Evolutionary conservation across 92 coral and sea anemone species (phyloP).

Genomic region (Muricea muricata): DNA sequence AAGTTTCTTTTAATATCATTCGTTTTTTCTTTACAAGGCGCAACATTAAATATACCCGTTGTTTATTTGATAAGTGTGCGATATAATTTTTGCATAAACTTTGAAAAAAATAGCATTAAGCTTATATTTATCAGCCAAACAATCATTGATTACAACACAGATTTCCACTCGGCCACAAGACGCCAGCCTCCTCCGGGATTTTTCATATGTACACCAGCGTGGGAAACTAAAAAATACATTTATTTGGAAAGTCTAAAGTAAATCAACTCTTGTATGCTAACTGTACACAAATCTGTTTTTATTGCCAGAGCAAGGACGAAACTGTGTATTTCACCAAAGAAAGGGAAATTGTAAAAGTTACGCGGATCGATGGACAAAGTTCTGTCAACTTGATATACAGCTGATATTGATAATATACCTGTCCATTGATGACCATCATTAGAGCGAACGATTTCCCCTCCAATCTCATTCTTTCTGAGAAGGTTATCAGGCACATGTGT

Average conservation of each 20-base stretch:
- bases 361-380: too few species aligned
- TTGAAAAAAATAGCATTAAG: background rate
- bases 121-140: background rate
- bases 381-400: too few species aligned
- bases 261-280: background rate
- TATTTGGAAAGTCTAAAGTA: background rate
- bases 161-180: conserved; percentile 80
- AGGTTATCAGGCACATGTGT: conserved; percentile 82
- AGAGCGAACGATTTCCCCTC: conserved; percentile 51
- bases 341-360: too few species aligned
- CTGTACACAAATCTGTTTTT: background rate
- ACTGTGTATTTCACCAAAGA: too few species aligned
- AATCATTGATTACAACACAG: conserved; percentile 79
- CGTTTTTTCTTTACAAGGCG: too few species aligned
- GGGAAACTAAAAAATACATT: conserved; percentile 63
- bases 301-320: background rate
- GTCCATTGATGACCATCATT: conserved; percentile 77
- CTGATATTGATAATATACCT: too few species aligned
- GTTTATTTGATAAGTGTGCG: too few species aligned
- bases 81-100: background rate
- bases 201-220: conserved; percentile 81
- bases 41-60: too few species aligned
- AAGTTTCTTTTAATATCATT: too few species aligned
- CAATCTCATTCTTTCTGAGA: conserved; percentile 57
- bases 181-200: conserved; percentile 73